Evolutionary conservation across 1,140 invertebrate genomes (phyloP).

Genomic region (Chlorops oryzae): DNA sequence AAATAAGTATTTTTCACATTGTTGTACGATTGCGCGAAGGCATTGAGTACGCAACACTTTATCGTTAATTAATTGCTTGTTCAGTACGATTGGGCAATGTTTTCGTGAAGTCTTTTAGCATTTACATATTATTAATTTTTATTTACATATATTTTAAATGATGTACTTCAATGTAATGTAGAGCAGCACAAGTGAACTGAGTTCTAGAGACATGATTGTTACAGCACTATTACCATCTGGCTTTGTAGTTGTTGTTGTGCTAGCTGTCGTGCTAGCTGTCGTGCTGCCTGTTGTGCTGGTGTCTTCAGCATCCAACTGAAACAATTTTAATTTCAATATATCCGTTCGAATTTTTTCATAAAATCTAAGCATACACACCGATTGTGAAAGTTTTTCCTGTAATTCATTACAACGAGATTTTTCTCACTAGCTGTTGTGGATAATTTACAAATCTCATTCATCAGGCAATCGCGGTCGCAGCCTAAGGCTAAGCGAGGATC

Average conservation of each 20-base stretch:
- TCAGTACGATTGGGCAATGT: too few relatives aligned
- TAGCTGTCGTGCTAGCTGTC: not conserved
- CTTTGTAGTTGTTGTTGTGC: not conserved
- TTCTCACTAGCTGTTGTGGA: slow-evolving; percentile 30
- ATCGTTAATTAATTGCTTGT: too few relatives aligned
- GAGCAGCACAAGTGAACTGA: too few relatives aligned
- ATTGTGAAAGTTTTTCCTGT: slow-evolving; percentile 15
- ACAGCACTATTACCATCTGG: too few relatives aligned
- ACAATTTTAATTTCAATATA: not conserved
- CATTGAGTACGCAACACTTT: too few relatives aligned
- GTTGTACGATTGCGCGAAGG: too few relatives aligned
- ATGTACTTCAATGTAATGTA: too few relatives aligned
- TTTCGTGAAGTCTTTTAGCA: too few relatives aligned
- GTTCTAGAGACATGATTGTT: too few relatives aligned
- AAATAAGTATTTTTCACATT: too few relatives aligned
- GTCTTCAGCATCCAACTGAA: slow-evolving; percentile 27
- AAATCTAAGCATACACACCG: slow-evolving; percentile 3
- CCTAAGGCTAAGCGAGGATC: slow-evolving; percentile 44
- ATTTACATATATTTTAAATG: too few relatives aligned
- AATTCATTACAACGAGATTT: slow-evolving; percentile 26
- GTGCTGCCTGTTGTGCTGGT: not conserved
- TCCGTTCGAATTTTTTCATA: slow-evolving; percentile 23
- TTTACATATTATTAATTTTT: too few relatives aligned
- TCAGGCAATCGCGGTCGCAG: slow-evolving; percentile 49
- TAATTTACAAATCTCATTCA: slow-evolving; percentile 26